phyloP scores from a whole-genome alignment of 2,888 invertebrate genomes.

The Lissocephala sabroskyi region DNA sequence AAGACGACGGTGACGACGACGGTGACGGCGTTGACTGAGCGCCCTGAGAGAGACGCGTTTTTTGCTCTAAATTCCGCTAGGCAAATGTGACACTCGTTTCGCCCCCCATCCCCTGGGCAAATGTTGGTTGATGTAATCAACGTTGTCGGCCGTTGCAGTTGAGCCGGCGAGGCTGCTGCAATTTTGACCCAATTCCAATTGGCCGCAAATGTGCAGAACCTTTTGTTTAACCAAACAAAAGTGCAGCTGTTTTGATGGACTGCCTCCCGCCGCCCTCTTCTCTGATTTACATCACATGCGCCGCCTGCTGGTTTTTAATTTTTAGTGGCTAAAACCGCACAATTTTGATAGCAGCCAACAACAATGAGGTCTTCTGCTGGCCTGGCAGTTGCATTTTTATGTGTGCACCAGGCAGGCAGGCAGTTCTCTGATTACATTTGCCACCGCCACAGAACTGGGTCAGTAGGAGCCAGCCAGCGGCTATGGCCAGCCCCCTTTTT shows the following conservation, averaged over 20 bases:
- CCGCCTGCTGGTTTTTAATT: no score
- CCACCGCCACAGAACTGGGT: constrained; percentile 15
- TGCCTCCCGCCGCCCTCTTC: no score
- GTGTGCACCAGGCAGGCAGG: no score
- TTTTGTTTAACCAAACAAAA: neutral
- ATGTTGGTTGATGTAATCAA: constrained; percentile 15
- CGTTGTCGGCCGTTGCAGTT: no score
- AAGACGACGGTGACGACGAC: constrained; percentile 1
- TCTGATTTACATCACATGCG: no score
- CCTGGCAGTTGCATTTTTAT: no score
- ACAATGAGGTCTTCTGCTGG: no score
- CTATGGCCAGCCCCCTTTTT: no score
- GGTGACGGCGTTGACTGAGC: constrained; percentile 16
- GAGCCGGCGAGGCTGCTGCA: constrained; percentile 18
- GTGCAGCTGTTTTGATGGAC: no score
- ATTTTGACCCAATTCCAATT: constrained; percentile 43
- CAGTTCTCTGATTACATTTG: neutral
- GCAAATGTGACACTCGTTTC: constrained; percentile 54
- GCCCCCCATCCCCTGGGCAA: constrained; percentile 2
- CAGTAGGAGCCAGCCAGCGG: constrained; percentile 25
- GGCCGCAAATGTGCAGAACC: constrained; percentile 9
- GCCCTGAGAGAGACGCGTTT: constrained; percentile 22
- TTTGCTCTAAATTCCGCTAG: constrained; percentile 53
- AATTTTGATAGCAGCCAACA: no score
- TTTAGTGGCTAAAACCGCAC: no score